Evolutionary conservation across 2,888 invertebrate species (phyloP).

Genomic region (Nemotelus nigrinus): DNA sequence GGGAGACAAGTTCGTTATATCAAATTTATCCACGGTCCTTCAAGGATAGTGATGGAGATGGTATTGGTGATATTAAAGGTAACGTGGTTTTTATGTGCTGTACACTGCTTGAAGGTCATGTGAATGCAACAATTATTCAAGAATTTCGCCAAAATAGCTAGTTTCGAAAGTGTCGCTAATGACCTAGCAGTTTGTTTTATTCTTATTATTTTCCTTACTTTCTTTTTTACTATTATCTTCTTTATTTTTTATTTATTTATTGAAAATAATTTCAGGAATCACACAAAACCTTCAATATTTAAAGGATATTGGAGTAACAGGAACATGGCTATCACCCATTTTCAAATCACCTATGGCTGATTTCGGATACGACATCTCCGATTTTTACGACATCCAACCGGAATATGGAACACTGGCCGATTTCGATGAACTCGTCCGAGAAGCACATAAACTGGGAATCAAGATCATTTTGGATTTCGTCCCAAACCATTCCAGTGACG

Average conservation of each 20-base stretch:
- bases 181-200: too few species aligned
- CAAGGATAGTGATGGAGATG: slow-evolving; percentile 79
- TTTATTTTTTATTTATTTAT: not conserved
- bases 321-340: slow-evolving; percentile 73
- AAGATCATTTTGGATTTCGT: slow-evolving; percentile 66
- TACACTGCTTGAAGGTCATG: too few species aligned
- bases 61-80: slow-evolving; percentile 79
- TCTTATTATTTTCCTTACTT: not conserved
- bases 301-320: slow-evolving; percentile 67
- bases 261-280: slow-evolving; percentile 64
- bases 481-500: slow-evolving; percentile 66
- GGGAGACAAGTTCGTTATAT: slow-evolving; percentile 68
- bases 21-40: slow-evolving; percentile 82
- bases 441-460: slow-evolving; percentile 65
- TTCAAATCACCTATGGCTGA: slow-evolving; percentile 73
- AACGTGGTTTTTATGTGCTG: not conserved
- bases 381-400: slow-evolving; percentile 71
- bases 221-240: not conserved
- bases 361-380: slow-evolving; percentile 73
- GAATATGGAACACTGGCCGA: slow-evolving; percentile 74
- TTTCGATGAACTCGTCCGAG: slow-evolving; percentile 69
- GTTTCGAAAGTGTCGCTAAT: too few species aligned
- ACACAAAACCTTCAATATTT: slow-evolving; percentile 68
- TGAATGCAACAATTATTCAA: too few species aligned
- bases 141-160: too few species aligned